These are phyloP conservation scores for Eueides isabella DNA, from an alignment of 1,140 invertebrate species.

Conservation along the genomic window DNA sequence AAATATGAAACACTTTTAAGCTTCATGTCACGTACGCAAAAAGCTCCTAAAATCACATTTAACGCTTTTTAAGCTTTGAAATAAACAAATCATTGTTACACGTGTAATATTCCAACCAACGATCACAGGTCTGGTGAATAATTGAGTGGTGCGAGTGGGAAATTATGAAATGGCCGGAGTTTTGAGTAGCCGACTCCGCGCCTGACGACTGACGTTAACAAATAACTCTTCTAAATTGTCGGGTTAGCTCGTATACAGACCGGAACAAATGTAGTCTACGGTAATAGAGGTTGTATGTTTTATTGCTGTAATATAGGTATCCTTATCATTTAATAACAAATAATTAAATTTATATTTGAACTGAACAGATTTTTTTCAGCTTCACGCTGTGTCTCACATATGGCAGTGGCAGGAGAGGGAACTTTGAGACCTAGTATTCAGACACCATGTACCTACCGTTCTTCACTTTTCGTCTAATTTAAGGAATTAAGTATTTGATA, in stretches of 20 bases:
- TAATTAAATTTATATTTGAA: too few relatives aligned
- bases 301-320: neutral
- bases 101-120: conserved; percentile 71
- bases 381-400: too few relatives aligned
- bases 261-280: conserved; percentile 33
- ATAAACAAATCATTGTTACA: conserved; percentile 64
- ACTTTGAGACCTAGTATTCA: too few relatives aligned
- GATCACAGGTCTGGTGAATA: conserved; percentile 67
- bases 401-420: too few relatives aligned
- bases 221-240: conserved; percentile 47
- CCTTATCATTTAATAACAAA: too few relatives aligned
- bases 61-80: conserved; percentile 8
- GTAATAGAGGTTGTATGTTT: conserved; percentile 14
- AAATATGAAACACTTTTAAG: neutral
- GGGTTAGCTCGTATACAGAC: conserved; percentile 52
- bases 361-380: too few relatives aligned
- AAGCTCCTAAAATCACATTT: neutral
- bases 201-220: conserved; percentile 49
- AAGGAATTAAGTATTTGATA: too few relatives aligned
- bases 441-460: too few relatives aligned
- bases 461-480: too few relatives aligned
- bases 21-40: neutral
- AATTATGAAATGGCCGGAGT: conserved; percentile 74
- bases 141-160: conserved; percentile 68
- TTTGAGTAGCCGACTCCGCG: conserved; percentile 48